phyloP scores from a whole-genome alignment of 1,140 invertebrate species.

The Aphidius ervi region DNA sequence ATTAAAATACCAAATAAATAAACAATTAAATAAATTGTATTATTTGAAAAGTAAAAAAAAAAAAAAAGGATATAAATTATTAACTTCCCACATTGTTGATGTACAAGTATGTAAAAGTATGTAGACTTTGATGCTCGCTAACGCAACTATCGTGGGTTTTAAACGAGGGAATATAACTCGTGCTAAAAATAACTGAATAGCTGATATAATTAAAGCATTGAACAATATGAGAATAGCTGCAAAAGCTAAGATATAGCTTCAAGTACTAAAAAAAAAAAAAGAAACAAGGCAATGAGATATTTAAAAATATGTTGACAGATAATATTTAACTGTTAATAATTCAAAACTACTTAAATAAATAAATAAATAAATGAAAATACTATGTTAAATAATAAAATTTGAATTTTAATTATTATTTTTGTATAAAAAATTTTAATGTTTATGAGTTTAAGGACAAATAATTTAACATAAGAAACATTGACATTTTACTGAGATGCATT shows the following conservation, averaged over 20 bases:
- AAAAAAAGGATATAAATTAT: neutral
- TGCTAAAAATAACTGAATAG: conserved; percentile 28
- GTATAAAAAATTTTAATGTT: neutral
- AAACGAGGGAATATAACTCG: conserved; percentile 21
- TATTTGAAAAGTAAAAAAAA: neutral
- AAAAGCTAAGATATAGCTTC: conserved; percentile 25
- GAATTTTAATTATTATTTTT: neutral
- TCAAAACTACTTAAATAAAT: no score
- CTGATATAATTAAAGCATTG: conserved; percentile 35
- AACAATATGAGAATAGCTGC: conserved; percentile 32
- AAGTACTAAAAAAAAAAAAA: conserved; percentile 8
- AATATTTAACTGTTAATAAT: no score
- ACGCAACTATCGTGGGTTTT: conserved; percentile 18
- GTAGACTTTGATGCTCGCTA: neutral
- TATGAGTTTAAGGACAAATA: neutral
- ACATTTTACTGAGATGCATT: conserved; percentile 41
- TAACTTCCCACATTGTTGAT: neutral
- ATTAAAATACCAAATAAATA: no score
- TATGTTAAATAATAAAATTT: neutral
- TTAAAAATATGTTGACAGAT: neutral
- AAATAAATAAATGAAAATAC: neutral
- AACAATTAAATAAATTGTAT: neutral
- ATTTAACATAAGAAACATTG: conserved; percentile 2
- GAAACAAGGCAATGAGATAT: neutral
- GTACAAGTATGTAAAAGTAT: neutral